Evolutionary conservation across 2,797 vertebrate species (phyloP).

Genomic region (Chaenodraco wilsoni): DNA sequence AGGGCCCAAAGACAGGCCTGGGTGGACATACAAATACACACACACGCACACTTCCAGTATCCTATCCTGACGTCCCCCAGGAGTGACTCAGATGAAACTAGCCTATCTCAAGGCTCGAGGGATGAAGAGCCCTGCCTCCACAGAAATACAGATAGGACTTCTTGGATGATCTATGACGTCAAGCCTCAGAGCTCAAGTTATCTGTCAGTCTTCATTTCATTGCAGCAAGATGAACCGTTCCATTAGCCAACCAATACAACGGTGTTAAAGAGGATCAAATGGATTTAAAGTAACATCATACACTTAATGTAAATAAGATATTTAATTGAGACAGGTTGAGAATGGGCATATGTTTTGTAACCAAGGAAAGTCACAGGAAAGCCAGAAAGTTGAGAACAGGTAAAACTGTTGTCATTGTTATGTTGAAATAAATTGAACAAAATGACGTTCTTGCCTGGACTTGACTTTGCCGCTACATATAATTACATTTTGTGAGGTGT

Average conservation of each 20-base stretch:
- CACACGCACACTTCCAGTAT: constrained; percentile 6
- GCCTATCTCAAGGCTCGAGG: constrained; percentile 47
- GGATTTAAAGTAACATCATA: constrained; percentile 12
- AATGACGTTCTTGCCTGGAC: too few species aligned
- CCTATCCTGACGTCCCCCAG: constrained; percentile 38
- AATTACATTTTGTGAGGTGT: too few species aligned
- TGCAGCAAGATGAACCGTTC: constrained; percentile 29
- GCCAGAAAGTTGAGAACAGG: too few species aligned
- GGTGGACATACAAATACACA: constrained; percentile 32
- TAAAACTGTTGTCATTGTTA: too few species aligned
- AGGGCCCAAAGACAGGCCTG: constrained; percentile 48
- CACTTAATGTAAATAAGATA: too few species aligned
- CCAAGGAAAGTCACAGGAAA: too few species aligned
- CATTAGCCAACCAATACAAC: constrained; percentile 21
- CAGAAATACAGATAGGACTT: constrained; percentile 54
- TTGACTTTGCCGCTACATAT: too few species aligned
- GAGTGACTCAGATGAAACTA: constrained; percentile 53
- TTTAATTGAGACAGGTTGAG: too few species aligned
- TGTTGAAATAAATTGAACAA: too few species aligned
- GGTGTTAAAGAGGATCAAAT: constrained; percentile 25
- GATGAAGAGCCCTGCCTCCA: constrained; percentile 49
- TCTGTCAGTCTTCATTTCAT: constrained; percentile 31
- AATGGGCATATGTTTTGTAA: too few species aligned
- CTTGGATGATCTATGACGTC: constrained; percentile 46
- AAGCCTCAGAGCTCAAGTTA: constrained; percentile 33